Percentiles rank a stretch among this genome's conserved stretches.
phyloP scores from a whole-genome alignment of 2,797 vertebrate species.

The Aplochiton taeniatus region DNA sequence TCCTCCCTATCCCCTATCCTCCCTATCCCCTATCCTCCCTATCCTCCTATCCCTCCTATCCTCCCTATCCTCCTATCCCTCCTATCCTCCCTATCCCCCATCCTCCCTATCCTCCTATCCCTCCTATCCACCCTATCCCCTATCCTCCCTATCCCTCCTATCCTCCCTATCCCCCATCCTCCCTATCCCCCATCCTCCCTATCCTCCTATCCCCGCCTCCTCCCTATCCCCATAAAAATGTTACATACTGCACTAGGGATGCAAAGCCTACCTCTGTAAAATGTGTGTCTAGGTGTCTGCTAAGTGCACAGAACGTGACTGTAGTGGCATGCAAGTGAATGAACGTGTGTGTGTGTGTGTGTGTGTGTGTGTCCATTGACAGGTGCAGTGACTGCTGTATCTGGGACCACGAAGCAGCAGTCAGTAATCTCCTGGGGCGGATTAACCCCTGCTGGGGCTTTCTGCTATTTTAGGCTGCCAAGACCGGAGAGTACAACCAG shows the following conservation, averaged over 20 bases:
- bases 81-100: no score
- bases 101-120: no score
- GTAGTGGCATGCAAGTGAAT: not conserved
- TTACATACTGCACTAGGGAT: not conserved
- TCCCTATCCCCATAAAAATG: no score
- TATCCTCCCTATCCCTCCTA: no score
- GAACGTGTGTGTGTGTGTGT: conserved; percentile 4
- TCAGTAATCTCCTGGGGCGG: conserved; percentile 19
- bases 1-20: no score
- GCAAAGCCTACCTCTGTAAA: not conserved
- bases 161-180: no score
- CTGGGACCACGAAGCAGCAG: conserved; percentile 21
- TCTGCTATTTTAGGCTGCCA: conserved; percentile 29
- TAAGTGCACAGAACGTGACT: not conserved
- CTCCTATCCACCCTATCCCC: no score
- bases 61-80: no score
- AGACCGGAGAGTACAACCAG: conserved; percentile 11
- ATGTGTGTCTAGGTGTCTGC: conserved; percentile 7
- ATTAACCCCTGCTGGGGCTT: conserved; percentile 34
- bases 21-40: no score
- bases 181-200: no score
- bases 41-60: no score
- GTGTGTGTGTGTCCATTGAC: conserved; percentile 14
- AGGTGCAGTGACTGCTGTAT: conserved; percentile 26
- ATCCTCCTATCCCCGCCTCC: no score